Evolutionary conservation across 2,113 vertebrate genomes (phyloP), one percentile per base, ranked within the genome.

Genomic region (Monopterus albus): DNA sequence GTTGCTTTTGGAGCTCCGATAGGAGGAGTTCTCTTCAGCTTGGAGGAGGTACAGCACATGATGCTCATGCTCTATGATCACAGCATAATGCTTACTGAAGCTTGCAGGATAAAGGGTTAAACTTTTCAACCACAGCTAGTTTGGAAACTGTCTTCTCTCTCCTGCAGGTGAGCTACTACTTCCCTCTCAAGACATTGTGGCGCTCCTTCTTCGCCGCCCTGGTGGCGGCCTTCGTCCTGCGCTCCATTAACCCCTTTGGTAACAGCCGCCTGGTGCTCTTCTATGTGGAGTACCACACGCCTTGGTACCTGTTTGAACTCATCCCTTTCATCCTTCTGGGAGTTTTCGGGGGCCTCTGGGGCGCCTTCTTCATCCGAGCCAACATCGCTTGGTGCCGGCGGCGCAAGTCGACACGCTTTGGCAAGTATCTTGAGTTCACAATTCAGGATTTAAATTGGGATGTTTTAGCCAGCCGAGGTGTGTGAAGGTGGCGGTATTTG

Each of bases 291-390:
- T 99, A 99, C 83, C 97, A 99, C 82, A 99, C 97, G 8, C 98
- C 98, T 0, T 99, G 97, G 96, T 99, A 98, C 93, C 96, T 99
- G 84, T 99, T 99, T 74, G 98, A 99, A 94, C 96, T 99, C 28
- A 90, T 99, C 76, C 98, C 98, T 49, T 99, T 99, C 88, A 99
- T 99, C 89, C 95, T 99, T 12, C 86, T 99, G 65, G 98, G 98
- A 25, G 98, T 99, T 12, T 99, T 99, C 66, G 97, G 98, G 9
- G 98, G 97, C 45, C 95, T 99, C 18, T 99, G 98, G 98, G 98
- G 98, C 35, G 98, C 97, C 0, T 97, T 99, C 90, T 99, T 99
- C 89, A 99, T 99, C 87, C 94, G 96, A 70, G 95, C 97, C 69
- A 99, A 98, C 90, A 99, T 99, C 1, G 95, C 96, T 5, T 99